Percentiles rank a stretch among this genome's conserved stretches.
Evolutionary conservation across 2,113 vertebrate species (phyloP).

Genomic region (Tragelaphus scriptus): DNA sequence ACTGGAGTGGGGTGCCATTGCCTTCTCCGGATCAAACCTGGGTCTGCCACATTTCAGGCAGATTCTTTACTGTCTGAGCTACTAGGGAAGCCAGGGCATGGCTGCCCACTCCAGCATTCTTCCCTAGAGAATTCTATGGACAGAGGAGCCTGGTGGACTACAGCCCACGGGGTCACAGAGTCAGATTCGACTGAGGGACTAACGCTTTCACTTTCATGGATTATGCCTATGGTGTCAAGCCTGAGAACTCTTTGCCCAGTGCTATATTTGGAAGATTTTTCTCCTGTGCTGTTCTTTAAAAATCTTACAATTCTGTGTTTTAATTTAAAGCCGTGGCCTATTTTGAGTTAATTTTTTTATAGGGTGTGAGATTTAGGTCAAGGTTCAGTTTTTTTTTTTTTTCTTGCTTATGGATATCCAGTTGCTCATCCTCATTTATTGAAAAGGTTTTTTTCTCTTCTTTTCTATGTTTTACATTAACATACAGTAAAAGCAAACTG

Average conservation of each 20-base stretch:
- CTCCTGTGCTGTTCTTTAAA: not conserved
- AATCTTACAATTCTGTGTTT: not conserved
- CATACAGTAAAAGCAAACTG: not conserved
- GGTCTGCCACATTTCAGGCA: not conserved
- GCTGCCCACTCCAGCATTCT: not conserved
- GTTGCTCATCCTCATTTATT: not conserved
- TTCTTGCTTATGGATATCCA: not conserved
- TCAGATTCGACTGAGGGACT: fast-evolving
- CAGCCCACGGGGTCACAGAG: not conserved
- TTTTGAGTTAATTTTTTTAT: not conserved
- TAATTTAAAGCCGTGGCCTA: not conserved
- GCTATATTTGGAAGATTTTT: not conserved
- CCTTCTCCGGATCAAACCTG: not conserved
- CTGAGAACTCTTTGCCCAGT: not conserved
- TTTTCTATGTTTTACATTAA: not conserved
- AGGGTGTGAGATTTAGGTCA: not conserved
- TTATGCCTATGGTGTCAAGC: not conserved
- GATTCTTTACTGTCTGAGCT: not conserved
- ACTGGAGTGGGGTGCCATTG: not conserved
- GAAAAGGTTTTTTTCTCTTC: not conserved
- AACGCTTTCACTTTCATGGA: not conserved
- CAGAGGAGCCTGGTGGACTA: not conserved
- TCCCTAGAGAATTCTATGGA: not conserved
- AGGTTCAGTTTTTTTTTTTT: not conserved
- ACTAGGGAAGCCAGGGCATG: not conserved